phyloP scores from a whole-genome alignment of 1,140 invertebrate genomes.

The Mylabris phalerata region DNA sequence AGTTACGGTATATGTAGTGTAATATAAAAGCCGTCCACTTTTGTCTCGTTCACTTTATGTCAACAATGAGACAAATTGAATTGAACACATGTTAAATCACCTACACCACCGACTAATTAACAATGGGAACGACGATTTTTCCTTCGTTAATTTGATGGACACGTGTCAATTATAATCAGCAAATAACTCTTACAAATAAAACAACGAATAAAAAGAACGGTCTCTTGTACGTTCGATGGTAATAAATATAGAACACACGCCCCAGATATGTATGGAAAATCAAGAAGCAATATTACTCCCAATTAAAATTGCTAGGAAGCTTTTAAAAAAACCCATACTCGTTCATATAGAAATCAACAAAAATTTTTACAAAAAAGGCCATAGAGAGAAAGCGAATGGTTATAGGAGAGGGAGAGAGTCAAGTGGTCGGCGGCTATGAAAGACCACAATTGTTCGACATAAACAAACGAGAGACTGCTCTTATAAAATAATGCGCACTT shows the following conservation, averaged over 20 bases:
- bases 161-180: not conserved
- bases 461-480: constrained; percentile 11
- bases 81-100: constrained; percentile 6
- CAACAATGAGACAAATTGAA: constrained; percentile 11
- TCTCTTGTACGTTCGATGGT: not conserved
- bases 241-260: no score
- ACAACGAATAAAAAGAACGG: not conserved
- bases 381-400: no score
- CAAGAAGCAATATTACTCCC: constrained; percentile 7
- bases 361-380: no score
- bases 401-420: not conserved
- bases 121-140: not conserved
- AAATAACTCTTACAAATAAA: not conserved
- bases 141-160: constrained; percentile 1
- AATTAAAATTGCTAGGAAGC: constrained; percentile 5
- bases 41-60: not conserved
- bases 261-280: not conserved
- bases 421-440: constrained; percentile 11
- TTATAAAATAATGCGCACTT: constrained; percentile 14
- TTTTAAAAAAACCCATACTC: no score
- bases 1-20: constrained; percentile 1
- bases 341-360: no score
- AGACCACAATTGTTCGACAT: constrained; percentile 5
- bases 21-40: not conserved
- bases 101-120: constrained; percentile 2